Conservation (phyloP, 2,888 invertebrate genomes). For the Agrochola lychnidis region DNA sequence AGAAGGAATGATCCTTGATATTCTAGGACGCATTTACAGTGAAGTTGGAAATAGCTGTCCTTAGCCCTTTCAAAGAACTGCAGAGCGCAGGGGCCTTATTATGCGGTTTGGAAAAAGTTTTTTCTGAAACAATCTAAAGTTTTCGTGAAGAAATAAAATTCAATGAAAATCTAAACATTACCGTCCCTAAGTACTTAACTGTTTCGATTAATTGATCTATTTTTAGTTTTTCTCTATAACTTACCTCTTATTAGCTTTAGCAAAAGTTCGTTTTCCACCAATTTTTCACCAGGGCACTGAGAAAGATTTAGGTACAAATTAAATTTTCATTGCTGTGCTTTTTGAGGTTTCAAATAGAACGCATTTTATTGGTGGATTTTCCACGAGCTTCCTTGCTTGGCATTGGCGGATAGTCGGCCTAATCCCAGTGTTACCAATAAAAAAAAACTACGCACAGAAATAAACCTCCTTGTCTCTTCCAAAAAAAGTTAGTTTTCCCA, state of each 20-base stretch:
- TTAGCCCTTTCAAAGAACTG: slow-evolving; percentile 1
- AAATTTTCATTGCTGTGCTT: too few relatives aligned
- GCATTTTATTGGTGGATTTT: neutral
- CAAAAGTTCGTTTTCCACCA: neutral
- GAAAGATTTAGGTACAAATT: neutral
- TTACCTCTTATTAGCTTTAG: neutral
- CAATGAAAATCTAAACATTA: neutral
- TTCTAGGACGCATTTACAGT: neutral
- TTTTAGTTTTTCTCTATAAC: neutral
- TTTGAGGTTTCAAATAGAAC: neutral
- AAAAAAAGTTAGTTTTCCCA: slow-evolving; percentile 58
- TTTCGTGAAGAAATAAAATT: neutral
- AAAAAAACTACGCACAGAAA: neutral
- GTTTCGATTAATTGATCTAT: neutral
- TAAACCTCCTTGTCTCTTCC: slow-evolving; percentile 72
- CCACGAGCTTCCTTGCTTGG: neutral
- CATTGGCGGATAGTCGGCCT: neutral
- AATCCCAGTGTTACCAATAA: neutral
- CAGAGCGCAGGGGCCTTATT: neutral
- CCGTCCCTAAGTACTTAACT: neutral
- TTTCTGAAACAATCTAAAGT: neutral
- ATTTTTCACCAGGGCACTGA: neutral
- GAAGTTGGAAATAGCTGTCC: neutral
- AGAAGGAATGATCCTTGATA: neutral
- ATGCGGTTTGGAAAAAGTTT: neutral